A percentile compares a stretch with the other conserved stretches of the same genome.
These are phyloP conservation scores for Austrofundulus limnaeus DNA, from an alignment of 2,113 vertebrate species.

Conservation along the genomic window DNA sequence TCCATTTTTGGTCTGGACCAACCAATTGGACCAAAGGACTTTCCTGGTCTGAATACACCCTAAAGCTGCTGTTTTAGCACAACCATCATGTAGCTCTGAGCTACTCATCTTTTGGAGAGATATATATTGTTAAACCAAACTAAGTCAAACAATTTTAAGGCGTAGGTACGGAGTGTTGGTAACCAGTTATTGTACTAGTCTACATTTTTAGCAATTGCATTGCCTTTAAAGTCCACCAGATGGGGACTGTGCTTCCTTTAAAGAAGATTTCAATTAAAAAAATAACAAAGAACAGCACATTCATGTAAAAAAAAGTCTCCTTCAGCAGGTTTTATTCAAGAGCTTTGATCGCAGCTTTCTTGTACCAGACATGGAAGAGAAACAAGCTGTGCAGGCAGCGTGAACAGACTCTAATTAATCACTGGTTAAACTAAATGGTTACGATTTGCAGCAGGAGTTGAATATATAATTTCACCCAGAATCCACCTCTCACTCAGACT, in stretches of 20 bases:
- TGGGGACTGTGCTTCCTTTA: conserved; percentile 35
- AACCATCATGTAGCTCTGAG: no score
- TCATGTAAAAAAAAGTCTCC: neutral
- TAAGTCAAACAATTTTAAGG: no score
- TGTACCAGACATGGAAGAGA: neutral
- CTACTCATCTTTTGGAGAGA: no score
- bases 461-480: neutral
- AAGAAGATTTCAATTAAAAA: neutral
- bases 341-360: neutral
- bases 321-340: neutral
- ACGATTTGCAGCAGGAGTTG: neutral
- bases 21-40: no score
- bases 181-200: neutral
- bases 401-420: neutral
- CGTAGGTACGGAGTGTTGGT: neutral
- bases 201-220: conserved; percentile 12
- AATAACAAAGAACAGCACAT: neutral
- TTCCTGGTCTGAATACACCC: no score
- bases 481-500: neutral
- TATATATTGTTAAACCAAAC: no score
- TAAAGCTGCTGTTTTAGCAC: no score
- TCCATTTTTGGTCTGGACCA: no score
- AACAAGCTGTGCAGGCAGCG: neutral
- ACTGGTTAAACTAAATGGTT: neutral
- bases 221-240: conserved; percentile 57